A percentile compares a stretch with the other conserved stretches of the same genome.
phyloP scores from a whole-genome alignment of 1,140 invertebrate species.

The Drosophila sp. region DNA sequence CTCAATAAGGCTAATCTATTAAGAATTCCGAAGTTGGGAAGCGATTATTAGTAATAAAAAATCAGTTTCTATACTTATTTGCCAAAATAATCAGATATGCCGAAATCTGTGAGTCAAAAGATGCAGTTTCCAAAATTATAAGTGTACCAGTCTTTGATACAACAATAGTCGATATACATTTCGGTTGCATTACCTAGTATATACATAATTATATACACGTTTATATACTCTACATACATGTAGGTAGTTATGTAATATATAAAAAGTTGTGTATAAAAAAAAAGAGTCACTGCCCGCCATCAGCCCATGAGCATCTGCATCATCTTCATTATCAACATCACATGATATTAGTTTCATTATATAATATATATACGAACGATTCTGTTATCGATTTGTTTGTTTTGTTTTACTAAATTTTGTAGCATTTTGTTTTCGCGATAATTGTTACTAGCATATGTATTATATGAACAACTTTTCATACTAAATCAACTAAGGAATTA shows the following conservation, averaged over 20 bases:
- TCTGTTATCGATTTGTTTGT: slow-evolving; percentile 62
- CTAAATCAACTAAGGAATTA: slow-evolving; percentile 65
- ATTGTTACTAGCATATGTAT: slow-evolving; percentile 63
- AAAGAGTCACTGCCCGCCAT: slow-evolving; percentile 46
- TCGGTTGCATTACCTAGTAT: slow-evolving; percentile 28
- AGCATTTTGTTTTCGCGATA: slow-evolving; percentile 55
- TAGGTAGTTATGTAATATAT: slow-evolving; percentile 41
- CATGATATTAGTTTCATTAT: slow-evolving; percentile 29
- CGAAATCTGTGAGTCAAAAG: no score
- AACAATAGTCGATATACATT: not conserved
- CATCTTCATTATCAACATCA: slow-evolving; percentile 7
- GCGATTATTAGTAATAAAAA: no score
- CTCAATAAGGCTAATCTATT: no score
- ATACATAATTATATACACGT: slow-evolving; percentile 25
- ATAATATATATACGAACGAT: slow-evolving; percentile 28
- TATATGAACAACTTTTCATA: slow-evolving; percentile 59
- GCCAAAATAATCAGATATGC: no score
- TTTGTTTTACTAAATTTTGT: slow-evolving; percentile 61
- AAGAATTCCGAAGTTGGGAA: no score
- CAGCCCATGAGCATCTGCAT: slow-evolving; percentile 22
- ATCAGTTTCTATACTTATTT: no score
- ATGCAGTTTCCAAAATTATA: not conserved
- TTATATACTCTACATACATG: slow-evolving; percentile 37
- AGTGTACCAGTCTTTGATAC: not conserved
- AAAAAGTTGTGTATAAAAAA: slow-evolving; percentile 53